phyloP scores from a whole-genome alignment of 2,797 vertebrate genomes.

The Coccyzus lansbergi region DNA sequence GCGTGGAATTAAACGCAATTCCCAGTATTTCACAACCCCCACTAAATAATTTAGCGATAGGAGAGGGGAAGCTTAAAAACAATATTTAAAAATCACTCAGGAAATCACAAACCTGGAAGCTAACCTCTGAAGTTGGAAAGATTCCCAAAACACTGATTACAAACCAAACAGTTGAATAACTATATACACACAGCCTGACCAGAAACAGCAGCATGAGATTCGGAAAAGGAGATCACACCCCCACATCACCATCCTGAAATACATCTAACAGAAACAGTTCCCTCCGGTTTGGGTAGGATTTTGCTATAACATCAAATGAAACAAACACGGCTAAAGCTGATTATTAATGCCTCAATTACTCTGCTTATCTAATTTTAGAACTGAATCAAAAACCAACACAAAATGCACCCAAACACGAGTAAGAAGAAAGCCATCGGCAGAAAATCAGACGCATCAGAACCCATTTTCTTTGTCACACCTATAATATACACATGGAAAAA shows the following conservation, averaged over 20 bases:
- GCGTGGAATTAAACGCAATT: background rate
- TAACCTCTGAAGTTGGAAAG: conserved; percentile 21
- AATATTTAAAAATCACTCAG: background rate
- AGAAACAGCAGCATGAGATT: background rate
- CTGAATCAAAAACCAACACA: background rate
- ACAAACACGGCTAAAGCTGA: background rate
- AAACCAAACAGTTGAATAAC: conserved; percentile 25
- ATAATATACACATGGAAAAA: background rate
- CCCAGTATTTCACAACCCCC: background rate
- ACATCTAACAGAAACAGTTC: background rate
- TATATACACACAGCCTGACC: background rate
- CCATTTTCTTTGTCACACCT: background rate
- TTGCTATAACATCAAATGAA: background rate
- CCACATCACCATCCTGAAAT: background rate
- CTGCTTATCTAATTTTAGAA: background rate
- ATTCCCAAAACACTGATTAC: conserved; percentile 25
- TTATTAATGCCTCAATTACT: background rate
- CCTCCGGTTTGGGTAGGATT: background rate
- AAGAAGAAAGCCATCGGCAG: background rate
- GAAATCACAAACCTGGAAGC: conserved; percentile 29
- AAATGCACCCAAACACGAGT: background rate
- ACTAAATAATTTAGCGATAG: background rate
- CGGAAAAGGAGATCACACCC: background rate
- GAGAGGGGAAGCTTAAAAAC: background rate
- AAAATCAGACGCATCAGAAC: background rate